These are phyloP conservation scores for Catostylus mosaicus DNA, from an alignment of 30 jellyfish, hydroid and myxozoan species.

Conservation along the genomic window DNA sequence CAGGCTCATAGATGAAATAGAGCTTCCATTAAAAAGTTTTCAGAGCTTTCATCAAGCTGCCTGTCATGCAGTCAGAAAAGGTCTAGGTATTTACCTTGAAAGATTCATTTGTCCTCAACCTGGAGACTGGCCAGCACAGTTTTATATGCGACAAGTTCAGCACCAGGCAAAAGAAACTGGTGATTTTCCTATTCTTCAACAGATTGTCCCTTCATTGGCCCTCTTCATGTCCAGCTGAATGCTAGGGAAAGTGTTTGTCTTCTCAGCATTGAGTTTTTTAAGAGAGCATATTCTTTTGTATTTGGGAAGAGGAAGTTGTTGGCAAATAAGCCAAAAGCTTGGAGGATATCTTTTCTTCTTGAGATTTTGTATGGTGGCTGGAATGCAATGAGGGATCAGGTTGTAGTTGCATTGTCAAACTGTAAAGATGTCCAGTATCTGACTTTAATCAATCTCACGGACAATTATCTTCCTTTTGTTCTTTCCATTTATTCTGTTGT, in stretches of 20 bases:
- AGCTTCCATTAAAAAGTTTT: no score
- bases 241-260: conserved; percentile 12
- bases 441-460: not conserved
- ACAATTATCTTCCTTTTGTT: conserved; percentile 6
- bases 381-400: conserved; percentile 7
- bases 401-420: conserved; percentile 5
- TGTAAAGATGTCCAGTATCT: conserved; percentile 8
- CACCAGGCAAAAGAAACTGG: no score
- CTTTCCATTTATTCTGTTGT: not conserved
- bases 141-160: no score
- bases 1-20: no score
- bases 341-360: not conserved
- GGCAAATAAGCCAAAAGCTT: conserved; percentile 6
- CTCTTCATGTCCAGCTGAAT: conserved; percentile 3
- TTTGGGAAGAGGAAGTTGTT: conserved; percentile 2
- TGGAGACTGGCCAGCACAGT: no score
- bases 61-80: no score
- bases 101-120: no score
- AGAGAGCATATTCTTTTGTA: no score
- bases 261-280: conserved; percentile 8
- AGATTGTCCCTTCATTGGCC: no score
- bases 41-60: no score
- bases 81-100: no score
- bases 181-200: no score
- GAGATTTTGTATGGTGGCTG: conserved; percentile 12